phyloP scores from a whole-genome alignment of 2,113 vertebrate genomes.

The Psittacula cyanocephala region DNA sequence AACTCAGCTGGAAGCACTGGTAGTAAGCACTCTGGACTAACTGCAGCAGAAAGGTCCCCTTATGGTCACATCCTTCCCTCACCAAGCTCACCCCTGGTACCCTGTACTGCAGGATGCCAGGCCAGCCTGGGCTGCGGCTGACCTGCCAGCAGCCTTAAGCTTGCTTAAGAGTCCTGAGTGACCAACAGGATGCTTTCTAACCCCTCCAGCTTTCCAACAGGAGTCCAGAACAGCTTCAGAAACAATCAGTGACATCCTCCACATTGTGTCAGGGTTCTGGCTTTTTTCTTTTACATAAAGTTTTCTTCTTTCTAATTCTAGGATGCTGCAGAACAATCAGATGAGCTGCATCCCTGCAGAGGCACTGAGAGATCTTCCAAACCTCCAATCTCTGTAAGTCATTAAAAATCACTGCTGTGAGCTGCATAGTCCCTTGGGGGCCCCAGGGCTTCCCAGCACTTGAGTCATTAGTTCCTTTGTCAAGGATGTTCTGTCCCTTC shows the following conservation, averaged over 20 bases:
- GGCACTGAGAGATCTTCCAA: constrained; percentile 89
- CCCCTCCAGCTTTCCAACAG: not conserved
- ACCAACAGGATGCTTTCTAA: not conserved
- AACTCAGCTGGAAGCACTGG: not conserved
- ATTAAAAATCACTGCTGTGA: not conserved
- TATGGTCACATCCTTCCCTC: not conserved
- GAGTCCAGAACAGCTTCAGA: not conserved
- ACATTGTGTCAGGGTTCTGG: not conserved
- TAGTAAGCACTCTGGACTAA: not conserved
- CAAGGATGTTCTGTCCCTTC: constrained; percentile 40
- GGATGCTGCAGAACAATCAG: constrained; percentile 96
- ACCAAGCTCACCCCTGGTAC: not conserved
- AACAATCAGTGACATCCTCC: not conserved
- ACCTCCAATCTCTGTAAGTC: constrained; percentile 94
- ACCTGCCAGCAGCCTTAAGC: not conserved
- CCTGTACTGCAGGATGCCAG: not conserved
- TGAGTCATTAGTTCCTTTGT: constrained; percentile 43
- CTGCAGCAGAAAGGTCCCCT: not conserved
- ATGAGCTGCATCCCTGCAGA: constrained; percentile 86
- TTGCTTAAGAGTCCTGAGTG: not conserved
- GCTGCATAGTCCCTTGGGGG: not conserved
- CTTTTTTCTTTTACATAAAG: not conserved
- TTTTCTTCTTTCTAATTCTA: constrained; percentile 68
- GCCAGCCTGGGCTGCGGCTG: not conserved
- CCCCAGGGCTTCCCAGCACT: constrained; percentile 6